phyloP scores from a whole-genome alignment of 2,113 vertebrate species.

The Heliornis fulica region DNA sequence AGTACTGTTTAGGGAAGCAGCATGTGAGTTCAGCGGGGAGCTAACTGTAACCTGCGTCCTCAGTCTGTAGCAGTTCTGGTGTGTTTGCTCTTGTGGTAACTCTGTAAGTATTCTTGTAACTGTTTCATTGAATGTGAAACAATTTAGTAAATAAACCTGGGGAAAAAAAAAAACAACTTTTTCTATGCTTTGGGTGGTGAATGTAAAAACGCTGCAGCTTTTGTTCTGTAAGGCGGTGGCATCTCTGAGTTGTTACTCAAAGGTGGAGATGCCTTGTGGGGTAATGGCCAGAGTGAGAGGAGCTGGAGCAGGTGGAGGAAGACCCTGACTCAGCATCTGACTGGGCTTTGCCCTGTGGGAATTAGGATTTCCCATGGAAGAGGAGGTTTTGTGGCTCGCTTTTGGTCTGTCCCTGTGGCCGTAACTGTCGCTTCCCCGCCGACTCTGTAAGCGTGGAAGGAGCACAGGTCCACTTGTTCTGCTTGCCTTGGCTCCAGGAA shows the following conservation, averaged over 20 bases:
- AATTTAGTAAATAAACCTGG: conserved; percentile 68
- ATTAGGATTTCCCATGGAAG: not conserved
- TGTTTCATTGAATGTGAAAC: conserved; percentile 60
- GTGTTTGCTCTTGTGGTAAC: conserved; percentile 38
- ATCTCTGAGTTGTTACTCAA: fast-evolving
- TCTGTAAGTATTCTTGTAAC: conserved; percentile 37
- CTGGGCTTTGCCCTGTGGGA: not conserved
- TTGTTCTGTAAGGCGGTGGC: fast-evolving
- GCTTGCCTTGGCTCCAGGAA: not conserved
- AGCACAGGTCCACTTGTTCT: fast-evolving
- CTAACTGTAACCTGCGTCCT: not conserved
- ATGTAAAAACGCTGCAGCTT: not conserved
- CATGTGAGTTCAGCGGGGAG: conserved; percentile 5
- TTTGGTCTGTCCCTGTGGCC: not conserved
- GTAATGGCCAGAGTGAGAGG: fast-evolving
- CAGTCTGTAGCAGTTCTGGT: not conserved
- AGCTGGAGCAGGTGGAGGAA: not conserved
- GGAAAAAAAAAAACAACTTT: not conserved
- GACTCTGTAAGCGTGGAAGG: not conserved
- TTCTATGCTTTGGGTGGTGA: not conserved
- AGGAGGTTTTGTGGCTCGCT: fast-evolving
- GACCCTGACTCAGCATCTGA: not conserved
- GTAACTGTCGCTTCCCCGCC: fast-evolving
- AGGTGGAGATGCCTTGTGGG: fast-evolving
- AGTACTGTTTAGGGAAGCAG: conserved; percentile 55